These are phyloP conservation scores for Euthynnus affinis DNA, from an alignment of 2,797 vertebrate genomes.

Conservation along the genomic window DNA sequence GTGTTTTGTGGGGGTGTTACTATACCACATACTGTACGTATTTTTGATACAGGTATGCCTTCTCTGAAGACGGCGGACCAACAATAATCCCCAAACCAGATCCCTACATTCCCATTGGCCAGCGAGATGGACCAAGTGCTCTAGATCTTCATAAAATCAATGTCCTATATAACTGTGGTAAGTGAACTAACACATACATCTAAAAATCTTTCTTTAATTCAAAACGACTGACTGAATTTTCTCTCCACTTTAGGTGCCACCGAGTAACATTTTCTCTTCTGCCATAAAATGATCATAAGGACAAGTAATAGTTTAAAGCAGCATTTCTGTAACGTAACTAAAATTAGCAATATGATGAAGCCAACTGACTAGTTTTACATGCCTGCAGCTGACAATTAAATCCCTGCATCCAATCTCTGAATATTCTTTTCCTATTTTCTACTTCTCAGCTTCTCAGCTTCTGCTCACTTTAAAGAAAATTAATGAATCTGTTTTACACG, in stretches of 20 bases:
- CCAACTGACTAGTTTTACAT: neutral
- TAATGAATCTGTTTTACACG: constrained; percentile 20
- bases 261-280: constrained; percentile 62
- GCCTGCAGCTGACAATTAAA: constrained; percentile 14
- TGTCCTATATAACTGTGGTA: constrained; percentile 89
- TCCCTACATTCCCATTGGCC: constrained; percentile 88
- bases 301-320: constrained; percentile 13
- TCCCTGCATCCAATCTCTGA: constrained; percentile 17
- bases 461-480: constrained; percentile 52
- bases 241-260: constrained; percentile 68
- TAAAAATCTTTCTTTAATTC: constrained; percentile 3
- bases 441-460: constrained; percentile 38
- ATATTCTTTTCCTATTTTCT: constrained; percentile 23
- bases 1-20: neutral
- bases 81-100: constrained; percentile 92
- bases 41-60: constrained; percentile 84
- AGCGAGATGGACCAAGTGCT: constrained; percentile 89
- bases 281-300: neutral
- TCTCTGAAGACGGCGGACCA: constrained; percentile 88
- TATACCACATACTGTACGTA: neutral
- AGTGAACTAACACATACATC: constrained; percentile 40
- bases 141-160: constrained; percentile 92
- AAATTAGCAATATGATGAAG: neutral
- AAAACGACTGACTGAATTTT: constrained; percentile 20
- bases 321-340: constrained; percentile 17